Base-by-base conservation (phyloP, 2,113 vertebrate species). In the Bucco capensis region DNA sequence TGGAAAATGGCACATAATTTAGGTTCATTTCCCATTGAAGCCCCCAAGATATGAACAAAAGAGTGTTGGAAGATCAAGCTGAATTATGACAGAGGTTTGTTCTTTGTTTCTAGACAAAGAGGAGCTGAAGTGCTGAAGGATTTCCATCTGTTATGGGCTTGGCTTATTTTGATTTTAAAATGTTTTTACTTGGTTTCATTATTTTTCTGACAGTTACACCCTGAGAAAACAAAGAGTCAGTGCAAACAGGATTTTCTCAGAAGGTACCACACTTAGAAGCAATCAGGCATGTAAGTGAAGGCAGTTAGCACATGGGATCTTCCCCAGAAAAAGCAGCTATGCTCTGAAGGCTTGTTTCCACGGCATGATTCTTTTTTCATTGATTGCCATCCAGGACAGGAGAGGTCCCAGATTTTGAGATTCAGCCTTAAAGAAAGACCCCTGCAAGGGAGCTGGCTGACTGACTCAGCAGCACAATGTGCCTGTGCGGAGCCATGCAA, bases 41-140 rank as follows among this genome's bases (percentile, higher is more conserved):
- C 15, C 27, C 38, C 31, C 5, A 1, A 92, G 67, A 77, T 71
- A 81, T 1, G 15, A 76, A 24, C 33, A 6, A 21, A 88, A 86
- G 46, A 40, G 47, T 23, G 8, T 28, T 83, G 58, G 71, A 89
- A 73, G 38, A 71, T 79, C 58, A 83, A 40, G 37, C 71, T 83
- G 73, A 86, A 84, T 79, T 76, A 79, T 37, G 35, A 27, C 24
- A 64, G 46, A 70, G n/a, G 73, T 94, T 92, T 73, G 37, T 70
- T 77, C 64, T 86, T 84, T 94, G 56, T 49, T 87, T 54, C 60
- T 50, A 64, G n/a, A 94, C 90, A 84, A 94, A 94, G 83, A 91
- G 69, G 86, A 73, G 16, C 33, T 89, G 76, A 89, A 82, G 67
- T 83, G 33, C 35, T 90, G 93, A 89, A 89, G 94, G 24, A 46